Evolutionary conservation across 2,797 vertebrate genomes (phyloP).

Genomic region (Aythya fuligula): DNA sequence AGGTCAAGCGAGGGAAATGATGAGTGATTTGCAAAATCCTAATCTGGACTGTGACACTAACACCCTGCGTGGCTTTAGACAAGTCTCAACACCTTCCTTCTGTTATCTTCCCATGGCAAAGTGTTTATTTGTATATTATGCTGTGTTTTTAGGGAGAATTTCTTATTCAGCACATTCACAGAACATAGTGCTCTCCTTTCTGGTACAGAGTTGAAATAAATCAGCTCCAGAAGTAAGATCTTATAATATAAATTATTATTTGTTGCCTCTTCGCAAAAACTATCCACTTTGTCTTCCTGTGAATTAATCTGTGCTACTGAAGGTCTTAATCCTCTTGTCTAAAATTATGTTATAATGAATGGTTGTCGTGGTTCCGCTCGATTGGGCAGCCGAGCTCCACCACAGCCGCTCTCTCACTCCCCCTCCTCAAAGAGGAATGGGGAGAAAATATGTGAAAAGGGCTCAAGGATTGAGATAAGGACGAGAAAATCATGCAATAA

Average conservation of each 20-base stretch:
- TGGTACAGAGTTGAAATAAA: neutral
- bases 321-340: neutral
- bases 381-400: no score
- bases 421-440: no score
- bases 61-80: conserved; percentile 10
- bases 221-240: neutral
- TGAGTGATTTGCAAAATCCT: conserved; percentile 36
- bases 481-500: no score
- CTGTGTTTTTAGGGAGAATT: neutral
- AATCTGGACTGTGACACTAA: conserved; percentile 16
- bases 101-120: neutral
- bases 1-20: neutral
- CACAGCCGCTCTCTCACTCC: no score
- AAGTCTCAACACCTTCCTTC: conserved; percentile 20
- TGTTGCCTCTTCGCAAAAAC: neutral
- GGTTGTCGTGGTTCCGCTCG: neutral
- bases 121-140: neutral
- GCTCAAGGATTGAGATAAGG: no score
- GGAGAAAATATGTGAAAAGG: no score
- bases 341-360: neutral
- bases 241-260: neutral
- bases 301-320: neutral
- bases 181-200: neutral
- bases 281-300: neutral
- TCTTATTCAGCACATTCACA: neutral